phyloP scores from a whole-genome alignment of 2,797 vertebrate species.

The Xenopus petersii region DNA sequence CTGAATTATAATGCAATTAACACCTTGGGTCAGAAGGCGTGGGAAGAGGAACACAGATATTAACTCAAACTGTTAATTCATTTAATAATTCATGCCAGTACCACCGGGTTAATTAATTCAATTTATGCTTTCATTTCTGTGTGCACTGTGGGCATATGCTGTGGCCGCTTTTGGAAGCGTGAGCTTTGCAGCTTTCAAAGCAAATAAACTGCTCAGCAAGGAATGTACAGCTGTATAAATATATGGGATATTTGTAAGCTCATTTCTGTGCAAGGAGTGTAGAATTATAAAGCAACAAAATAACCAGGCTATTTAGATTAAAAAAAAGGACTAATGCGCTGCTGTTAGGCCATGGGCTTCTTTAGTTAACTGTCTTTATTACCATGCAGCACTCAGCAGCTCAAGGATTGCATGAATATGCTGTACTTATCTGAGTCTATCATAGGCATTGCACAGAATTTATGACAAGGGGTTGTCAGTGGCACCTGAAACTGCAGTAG shows the following conservation, averaged over 20 bases:
- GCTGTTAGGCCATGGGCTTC: too few species aligned
- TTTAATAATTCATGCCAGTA: conserved; percentile 44
- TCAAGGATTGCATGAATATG: too few species aligned
- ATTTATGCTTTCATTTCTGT: conserved; percentile 46
- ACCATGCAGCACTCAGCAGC: too few species aligned
- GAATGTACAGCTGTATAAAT: conserved; percentile 18
- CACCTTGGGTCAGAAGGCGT: conserved; percentile 46
- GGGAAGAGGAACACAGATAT: conserved; percentile 34
- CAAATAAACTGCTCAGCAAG: conserved; percentile 40
- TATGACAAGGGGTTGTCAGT: too few species aligned
- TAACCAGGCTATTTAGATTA: too few species aligned
- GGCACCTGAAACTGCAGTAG: too few species aligned
- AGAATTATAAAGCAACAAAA: too few species aligned
- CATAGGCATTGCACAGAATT: too few species aligned
- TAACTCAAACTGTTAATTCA: conserved; percentile 38
- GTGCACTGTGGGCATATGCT: conserved; percentile 38
- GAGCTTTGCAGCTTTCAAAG: conserved; percentile 32
- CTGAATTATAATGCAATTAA: conserved; percentile 42
- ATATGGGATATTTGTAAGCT: conserved; percentile 11
- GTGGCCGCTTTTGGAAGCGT: conserved; percentile 25
- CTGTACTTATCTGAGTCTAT: too few species aligned
- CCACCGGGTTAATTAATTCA: conserved; percentile 43
- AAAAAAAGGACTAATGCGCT: too few species aligned
- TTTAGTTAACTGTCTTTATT: too few species aligned
- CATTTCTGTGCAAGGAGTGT: too few species aligned